phyloP scores from a whole-genome alignment of 2,113 vertebrate species.

The Mandrillus leucophaeus region DNA sequence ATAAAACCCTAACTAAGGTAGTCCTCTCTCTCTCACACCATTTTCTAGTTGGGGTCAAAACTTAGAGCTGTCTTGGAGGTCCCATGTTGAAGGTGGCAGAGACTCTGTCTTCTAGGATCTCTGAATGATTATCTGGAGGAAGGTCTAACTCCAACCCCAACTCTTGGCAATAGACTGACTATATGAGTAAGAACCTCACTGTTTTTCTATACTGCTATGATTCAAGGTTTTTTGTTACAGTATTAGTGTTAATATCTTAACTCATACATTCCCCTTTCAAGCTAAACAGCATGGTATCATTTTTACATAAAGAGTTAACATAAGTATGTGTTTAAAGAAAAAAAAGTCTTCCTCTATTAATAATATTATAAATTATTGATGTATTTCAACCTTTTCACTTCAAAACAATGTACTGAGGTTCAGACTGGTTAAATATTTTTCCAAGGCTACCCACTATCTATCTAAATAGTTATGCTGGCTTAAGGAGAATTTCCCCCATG shows the following conservation, averaged over 20 bases:
- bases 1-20: neutral
- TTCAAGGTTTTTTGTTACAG: neutral
- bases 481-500: neutral
- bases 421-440: neutral
- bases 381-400: constrained; percentile 1
- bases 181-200: neutral
- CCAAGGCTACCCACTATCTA: neutral
- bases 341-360: neutral
- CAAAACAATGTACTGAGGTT: neutral
- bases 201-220: neutral
- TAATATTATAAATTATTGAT: neutral
- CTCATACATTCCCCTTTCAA: neutral
- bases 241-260: neutral
- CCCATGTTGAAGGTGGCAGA: neutral
- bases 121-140: neutral
- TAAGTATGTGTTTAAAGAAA: constrained; percentile 30
- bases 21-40: neutral
- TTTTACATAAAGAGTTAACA: neutral
- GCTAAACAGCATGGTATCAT: neutral
- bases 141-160: neutral
- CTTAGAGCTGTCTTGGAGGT: neutral
- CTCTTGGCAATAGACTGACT: neutral
- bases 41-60: neutral
- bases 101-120: neutral
- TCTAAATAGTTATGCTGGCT: neutral